Evolutionary conservation across 2,797 vertebrate genomes (phyloP).

Genomic region (Salarias fasciatus): DNA sequence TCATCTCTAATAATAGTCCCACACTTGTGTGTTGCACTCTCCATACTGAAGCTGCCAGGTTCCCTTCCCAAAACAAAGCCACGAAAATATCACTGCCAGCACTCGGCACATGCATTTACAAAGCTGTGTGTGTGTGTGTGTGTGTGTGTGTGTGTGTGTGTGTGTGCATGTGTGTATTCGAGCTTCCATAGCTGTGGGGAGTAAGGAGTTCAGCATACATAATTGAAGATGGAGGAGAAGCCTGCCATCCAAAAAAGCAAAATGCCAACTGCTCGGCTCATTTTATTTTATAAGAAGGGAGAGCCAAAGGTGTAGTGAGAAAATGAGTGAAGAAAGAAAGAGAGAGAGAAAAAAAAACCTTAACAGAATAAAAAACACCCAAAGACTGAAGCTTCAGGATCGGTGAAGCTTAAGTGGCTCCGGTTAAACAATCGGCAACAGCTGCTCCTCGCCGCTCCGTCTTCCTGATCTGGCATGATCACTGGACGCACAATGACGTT

Average conservation of each 20-base stretch:
- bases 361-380: conserved; percentile 17
- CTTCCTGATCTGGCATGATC: conserved; percentile 10
- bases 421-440: conserved; percentile 53
- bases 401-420: conserved; percentile 23
- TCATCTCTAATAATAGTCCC: conserved; percentile 72
- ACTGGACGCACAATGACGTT: conserved; percentile 44
- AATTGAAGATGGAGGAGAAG: conserved; percentile 67
- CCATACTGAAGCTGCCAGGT: conserved; percentile 64
- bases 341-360: conserved; percentile 13
- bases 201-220: conserved; percentile 74
- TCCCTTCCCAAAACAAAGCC: conserved; percentile 68
- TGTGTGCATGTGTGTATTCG: conserved; percentile 20
- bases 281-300: conserved; percentile 50
- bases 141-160: conserved; percentile 32
- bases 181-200: conserved; percentile 67
- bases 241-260: conserved; percentile 61
- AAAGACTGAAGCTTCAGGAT: conserved; percentile 7
- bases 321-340: conserved; percentile 22
- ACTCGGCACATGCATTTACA: conserved; percentile 70
- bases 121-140: conserved; percentile 17
- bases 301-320: conserved; percentile 29
- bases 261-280: conserved; percentile 65
- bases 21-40: conserved; percentile 55
- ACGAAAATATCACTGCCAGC: conserved; percentile 74
- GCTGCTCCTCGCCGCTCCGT: conserved; percentile 43